Evolutionary conservation across 2,113 vertebrate genomes (phyloP), one percentile per base, ranked within the genome.

Genomic region (Gnathonemus longibarbis): DNA sequence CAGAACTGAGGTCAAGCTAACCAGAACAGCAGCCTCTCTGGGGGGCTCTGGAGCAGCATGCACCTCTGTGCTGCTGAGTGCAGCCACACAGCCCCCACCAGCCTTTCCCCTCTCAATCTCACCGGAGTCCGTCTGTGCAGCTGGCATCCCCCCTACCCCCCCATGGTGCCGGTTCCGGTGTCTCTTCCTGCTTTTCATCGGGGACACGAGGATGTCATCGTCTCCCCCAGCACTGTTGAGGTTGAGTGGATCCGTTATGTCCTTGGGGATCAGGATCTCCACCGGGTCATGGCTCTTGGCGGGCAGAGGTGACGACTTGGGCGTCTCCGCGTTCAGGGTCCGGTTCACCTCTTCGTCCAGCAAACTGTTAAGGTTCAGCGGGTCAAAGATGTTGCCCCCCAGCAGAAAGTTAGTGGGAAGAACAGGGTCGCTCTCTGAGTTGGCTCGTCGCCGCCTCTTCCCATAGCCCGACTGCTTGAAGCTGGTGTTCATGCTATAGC

Each of bases 301-400:
- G 0, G 98, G 98, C 91, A 99, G 96, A 0, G 97, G 98, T 0
- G 98, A 98, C 1, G 96, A 97, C 89, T 97, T 96, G 1, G 97
- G 98, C 1, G 97, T 98, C 94, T 97, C 96, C 0, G 96, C 97
- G 74, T 99, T 98, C 89, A 97, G 96, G 0, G 92, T 94, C 39
- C 95, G 96, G 94, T 96, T 98, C 45, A 98, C 96, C 0, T 98
- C 97, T 88, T 98, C 98, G 13, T 98, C 97, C 94, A 98, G 48
- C 1, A 98, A 95, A 0, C 97, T 98, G 95, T 99, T 99, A 53
- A 99, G 96, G 92, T 99, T 99, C 17, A 99, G 93, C 0, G 98
- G 98, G 92, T 98, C 97, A 10, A 98, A 98, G 90, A 98, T 99
- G 93, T 98, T 99, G 21, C 98, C 98, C 0, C 98, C 98, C 91